Evolutionary conservation across 2,888 invertebrate genomes (phyloP), one percentile per base, ranked within the genome.

Genomic region (Helleia helle): DNA sequence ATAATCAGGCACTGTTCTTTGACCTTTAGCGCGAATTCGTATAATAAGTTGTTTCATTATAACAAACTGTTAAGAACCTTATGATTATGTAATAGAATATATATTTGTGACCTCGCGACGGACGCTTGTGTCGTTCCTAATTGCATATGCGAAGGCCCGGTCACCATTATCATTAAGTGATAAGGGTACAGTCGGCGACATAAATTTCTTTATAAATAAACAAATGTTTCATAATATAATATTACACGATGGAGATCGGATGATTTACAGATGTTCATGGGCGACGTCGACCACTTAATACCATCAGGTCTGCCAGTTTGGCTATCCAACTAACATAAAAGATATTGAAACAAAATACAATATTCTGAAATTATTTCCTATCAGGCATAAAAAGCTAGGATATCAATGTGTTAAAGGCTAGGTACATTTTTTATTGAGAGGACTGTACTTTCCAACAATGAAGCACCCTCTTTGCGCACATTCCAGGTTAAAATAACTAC

Each of bases 1-100:
- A 29, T 75, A 72, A 76, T 77, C 79, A 74, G 69, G 53, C 65
- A 56, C 55, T 76, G 81, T 76, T 74, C 80, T 80, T 80, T 83
- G 81, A 83, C 81, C 81, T 68, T 64, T 56, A 45, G 41, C 42
- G 47, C 43, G 42, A 51, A 49, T 53, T 52, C 49, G 55, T 47
- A 49, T 42, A 49, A 46, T 46, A 66, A 48, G 42, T 52, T 31
- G 37, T 27, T 3, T 4, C 2, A 11, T 30, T 2, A 9, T 6
- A 6, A 9, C 49, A 58, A 15, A 25, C 27, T 17, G 64, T 24
- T 25, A 25, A 24, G 25, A 9, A 25, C 31, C 34, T 34, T 34
- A 34, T 34, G 2, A 12, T 17, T 22, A 7, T 22, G 22, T 22
- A 8, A 11, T 22, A 34, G 34, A 22, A 34, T 8, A 22, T 17